Evolutionary conservation across 2,113 vertebrate genomes (phyloP), one percentile per base, ranked within the genome.

Genomic region (Periophthalmus modestus): DNA sequence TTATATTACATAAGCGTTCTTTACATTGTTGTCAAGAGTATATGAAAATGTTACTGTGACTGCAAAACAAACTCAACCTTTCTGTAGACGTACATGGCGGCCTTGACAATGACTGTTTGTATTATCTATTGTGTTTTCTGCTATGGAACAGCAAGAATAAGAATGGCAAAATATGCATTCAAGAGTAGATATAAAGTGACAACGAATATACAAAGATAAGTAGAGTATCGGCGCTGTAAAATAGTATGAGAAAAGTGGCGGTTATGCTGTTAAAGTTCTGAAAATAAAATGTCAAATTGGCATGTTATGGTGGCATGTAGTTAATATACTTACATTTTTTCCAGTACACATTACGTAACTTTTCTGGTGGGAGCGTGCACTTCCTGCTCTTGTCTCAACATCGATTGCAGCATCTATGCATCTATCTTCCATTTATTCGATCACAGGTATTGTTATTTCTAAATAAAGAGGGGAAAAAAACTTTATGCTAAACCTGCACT

Each of bases 1-100:
- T 47, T 39, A 10, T 59, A 58, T 52, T 67, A 57, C 47, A 62
- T 72, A 24, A 66, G 6, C 57, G 14, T 61, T 69, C 72, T 72
- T 62, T n/a, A 5, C 43, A 72, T 57, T 43, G 50, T 18, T 28
- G 66, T 62, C 39, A 28, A 50, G 68, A 52, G 55, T 43, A 61
- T 24, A 28, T 19, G 61, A 28, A 33, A 55, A 67, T 50, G 24
- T 19, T 68, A 19, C 1, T 12, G 23, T 43, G 18, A 3, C n/a
- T 46, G 12, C 14, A 23, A 54, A 62, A 24, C 9, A 28, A 72
- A 71, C n/a, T 61, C 28, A 65, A 54, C 11, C n/a, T 58, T 63
- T 28, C 34, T 39, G 75, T 46, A 39, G 54, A 47, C 34, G 28
- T 2, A 12, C 46, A 12, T 0, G 21, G 39, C 48, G 7, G 18